Base-by-base conservation (phyloP, 2,797 vertebrate species). In the Poliocrania exsul region DNA sequence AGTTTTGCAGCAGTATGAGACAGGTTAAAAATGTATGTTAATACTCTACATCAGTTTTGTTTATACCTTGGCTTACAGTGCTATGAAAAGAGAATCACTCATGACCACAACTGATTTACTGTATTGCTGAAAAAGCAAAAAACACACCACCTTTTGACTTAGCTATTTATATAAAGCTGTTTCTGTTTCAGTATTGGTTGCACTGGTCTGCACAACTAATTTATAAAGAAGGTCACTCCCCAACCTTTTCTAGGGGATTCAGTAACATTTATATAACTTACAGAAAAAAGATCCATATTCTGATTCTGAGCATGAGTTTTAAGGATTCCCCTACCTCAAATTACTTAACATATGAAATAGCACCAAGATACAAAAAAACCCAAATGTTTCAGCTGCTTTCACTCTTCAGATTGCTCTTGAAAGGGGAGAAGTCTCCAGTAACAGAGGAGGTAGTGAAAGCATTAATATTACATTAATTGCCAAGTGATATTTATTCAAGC, bases 291-390 rank as follows among this genome's bases (percentile, higher is more conserved):
- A n/a, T 11, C 5, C 8, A 10, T 47, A 40, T 16, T 87, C 49
- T 62, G 44, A 75, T 75, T 44, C 26, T 57, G 29, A 53, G 5
- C 5, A 53, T 23, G 16, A 88, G 6, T 8, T 61, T 71, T 61
- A 77, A 78, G 37, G 26, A 60, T 38, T 51, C 17, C 13, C 11
- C 13, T 29, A 6, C 9, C 6, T 61, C 31, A 46, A 64, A 35
- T 20, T 37, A 13, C 51, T 56, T 72, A 67, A 28, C 10, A 20
- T 35, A 47, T 21, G 49, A 6, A 77, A 62, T 4, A 70, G 12
- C 5, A 44, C 33, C 2, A 80, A 49, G 5, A 51, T 10, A 62
- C 5, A 6, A 20, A 54, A 56, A 15, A 1, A 2, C 0, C 9
- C 13, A 33, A 53, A 35, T 1, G 1, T 54, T 87, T 70, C 58